Base-by-base conservation (phyloP, 2,888 invertebrate genomes). In the Polyploca ridens region DNA sequence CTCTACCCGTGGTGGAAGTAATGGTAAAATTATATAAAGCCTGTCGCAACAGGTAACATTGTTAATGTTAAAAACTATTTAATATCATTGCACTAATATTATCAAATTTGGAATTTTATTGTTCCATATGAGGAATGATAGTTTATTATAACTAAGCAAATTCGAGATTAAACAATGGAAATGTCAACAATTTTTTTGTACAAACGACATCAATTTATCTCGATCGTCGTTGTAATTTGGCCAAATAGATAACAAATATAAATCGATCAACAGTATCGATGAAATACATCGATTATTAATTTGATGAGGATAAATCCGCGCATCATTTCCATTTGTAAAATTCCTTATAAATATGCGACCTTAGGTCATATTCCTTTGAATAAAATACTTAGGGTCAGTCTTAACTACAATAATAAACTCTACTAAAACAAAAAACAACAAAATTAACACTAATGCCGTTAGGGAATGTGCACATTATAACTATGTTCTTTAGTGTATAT, bases 11-110 rank as follows among this genome's bases (percentile, higher is more conserved):
- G 59, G 64, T 64, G 62, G 57, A 46, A 62, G 41, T 58, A 10
- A 64, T 64, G 66, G 65, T 46, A 71, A 66, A 68, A 77, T 75
- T 76, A 77, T 77, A 78, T 76, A 74, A 13, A 71, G 10, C 54
- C 54, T 54, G 54, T 19, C 19, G 7, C 19, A 83, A 83, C 84
- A 83, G 82, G 81, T 79, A 54, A 54, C 54, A 19, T 10, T 19
- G 7, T 54, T 54, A 54, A 54, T 54, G 54, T 54, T 3, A 6
- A 54, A 54, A 87, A 83, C 83, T 84, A 82, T 85, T 82, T 89
- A 90, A 91, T 90, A 92, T 88, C 90, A 93, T 93, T 93, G 92
- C 93, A 93, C 93, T 91, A 90, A 88, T 72, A 85, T 84, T 85
- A 89, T 85, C 78, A 86, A 86, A 85, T 90, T 90, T 91, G 93